A percentile compares a stretch with the other conserved stretches of the same genome.
phyloP scores from a whole-genome alignment of 2,797 vertebrate genomes.

The Calcarius lapponicus region DNA sequence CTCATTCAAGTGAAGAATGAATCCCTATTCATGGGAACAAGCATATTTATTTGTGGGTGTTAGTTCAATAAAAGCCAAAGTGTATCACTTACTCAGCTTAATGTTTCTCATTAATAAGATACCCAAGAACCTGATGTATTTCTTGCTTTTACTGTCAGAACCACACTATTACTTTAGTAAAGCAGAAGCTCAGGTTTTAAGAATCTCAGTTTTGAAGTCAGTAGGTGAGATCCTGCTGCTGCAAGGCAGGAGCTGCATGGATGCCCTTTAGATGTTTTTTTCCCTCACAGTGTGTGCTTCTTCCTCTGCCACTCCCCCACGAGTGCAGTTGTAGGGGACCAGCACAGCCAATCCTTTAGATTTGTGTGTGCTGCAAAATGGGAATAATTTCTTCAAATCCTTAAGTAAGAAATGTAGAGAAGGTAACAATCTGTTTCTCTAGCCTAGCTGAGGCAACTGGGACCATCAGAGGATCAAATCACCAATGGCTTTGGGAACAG shows the following conservation, averaged over 20 bases:
- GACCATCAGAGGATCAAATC: not conserved
- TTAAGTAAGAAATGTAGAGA: not conserved
- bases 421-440: not conserved
- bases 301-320: not conserved
- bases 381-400: not conserved
- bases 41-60: constrained; percentile 65
- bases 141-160: not conserved
- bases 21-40: constrained; percentile 17
- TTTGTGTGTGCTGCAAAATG: not conserved
- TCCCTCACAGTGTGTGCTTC: not conserved
- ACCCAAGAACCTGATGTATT: not conserved
- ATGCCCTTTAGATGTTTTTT: fast-evolving
- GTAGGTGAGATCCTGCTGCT: not conserved
- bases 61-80: constrained; percentile 14
- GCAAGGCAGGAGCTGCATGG: not conserved
- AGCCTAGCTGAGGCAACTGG: not conserved
- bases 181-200: not conserved
- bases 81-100: constrained; percentile 11
- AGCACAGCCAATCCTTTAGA: not conserved
- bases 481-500: not conserved
- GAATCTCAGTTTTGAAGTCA: not conserved
- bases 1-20: constrained; percentile 56
- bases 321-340: not conserved
- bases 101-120: constrained; percentile 38
- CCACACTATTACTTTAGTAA: not conserved